Conservation (phyloP, 2,113 vertebrate genomes). For the Epinephelus fuscoguttatus region DNA sequence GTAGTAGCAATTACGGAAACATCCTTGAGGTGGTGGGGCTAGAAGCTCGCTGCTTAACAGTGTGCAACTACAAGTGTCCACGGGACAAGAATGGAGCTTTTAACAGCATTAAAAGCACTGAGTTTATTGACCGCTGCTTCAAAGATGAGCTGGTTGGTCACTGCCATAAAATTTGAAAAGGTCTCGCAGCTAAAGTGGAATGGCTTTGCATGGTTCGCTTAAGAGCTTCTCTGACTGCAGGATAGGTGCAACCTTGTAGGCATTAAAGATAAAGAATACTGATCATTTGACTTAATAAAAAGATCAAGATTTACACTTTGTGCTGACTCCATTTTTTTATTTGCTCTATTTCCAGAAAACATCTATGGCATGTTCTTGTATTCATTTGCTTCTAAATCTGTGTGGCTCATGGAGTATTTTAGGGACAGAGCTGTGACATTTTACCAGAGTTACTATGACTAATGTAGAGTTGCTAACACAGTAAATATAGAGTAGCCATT, state of each 20-base stretch:
- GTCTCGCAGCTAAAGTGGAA: constrained; percentile 68
- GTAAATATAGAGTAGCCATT: background rate
- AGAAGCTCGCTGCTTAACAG: constrained; percentile 42
- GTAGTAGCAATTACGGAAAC: constrained; percentile 54
- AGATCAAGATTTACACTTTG: constrained; percentile 46
- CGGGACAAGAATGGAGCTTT: constrained; percentile 48
- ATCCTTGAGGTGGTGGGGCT: constrained; percentile 39
- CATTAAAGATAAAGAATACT: constrained; percentile 63
- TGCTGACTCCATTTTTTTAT: constrained; percentile 55
- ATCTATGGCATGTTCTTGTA: background rate
- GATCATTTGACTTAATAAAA: constrained; percentile 75
- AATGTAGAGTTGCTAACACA: background rate
- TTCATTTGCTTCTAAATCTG: background rate
- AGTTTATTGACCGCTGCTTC: constrained; percentile 56
- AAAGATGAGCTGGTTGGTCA: constrained; percentile 45
- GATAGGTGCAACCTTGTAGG: constrained; percentile 65
- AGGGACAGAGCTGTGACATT: constrained; percentile 9
- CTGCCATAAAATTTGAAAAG: constrained; percentile 54
- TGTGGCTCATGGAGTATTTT: background rate
- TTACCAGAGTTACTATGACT: background rate
- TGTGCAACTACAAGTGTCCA: constrained; percentile 22
- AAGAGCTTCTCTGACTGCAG: constrained; percentile 70
- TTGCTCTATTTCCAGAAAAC: background rate
- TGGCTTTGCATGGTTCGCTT: constrained; percentile 77
- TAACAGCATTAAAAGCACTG: constrained; percentile 44